Evolutionary conservation across 2,113 vertebrate species (phyloP).

Genomic region (Chlamydotis undulata): DNA sequence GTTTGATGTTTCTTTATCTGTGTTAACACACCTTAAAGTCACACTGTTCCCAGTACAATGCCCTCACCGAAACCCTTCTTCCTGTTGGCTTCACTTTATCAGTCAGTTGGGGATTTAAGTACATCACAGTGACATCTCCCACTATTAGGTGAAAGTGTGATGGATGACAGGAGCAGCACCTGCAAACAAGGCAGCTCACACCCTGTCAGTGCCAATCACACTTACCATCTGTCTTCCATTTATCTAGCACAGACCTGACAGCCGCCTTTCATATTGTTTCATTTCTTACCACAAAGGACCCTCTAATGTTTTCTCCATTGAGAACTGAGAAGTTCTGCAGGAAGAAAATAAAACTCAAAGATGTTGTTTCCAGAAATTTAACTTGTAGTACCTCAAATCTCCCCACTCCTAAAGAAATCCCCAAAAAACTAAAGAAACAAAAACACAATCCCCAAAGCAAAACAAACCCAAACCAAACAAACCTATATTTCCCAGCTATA

Average conservation of each 20-base stretch:
- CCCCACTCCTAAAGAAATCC: neutral
- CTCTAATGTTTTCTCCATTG: constrained; percentile 34
- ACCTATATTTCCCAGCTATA: neutral
- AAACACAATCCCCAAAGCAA: neutral
- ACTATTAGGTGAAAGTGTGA: constrained; percentile 78
- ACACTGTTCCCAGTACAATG: neutral
- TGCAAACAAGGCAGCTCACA: constrained; percentile 73
- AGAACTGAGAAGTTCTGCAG: neutral
- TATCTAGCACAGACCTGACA: constrained; percentile 63
- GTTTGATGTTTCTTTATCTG: neutral
- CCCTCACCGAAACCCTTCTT: neutral
- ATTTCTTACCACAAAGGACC: constrained; percentile 71
- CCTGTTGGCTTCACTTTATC: constrained; percentile 14
- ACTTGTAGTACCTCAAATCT: neutral
- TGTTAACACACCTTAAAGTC: neutral
- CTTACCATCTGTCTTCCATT: constrained; percentile 83
- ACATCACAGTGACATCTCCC: constrained; percentile 72
- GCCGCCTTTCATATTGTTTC: constrained; percentile 58
- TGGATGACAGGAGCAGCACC: constrained; percentile 81
- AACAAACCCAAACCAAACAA: neutral
- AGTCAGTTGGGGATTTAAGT: constrained; percentile 41
- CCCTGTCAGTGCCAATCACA: constrained; percentile 72
- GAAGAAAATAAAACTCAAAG: neutral
- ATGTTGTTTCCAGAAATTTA: neutral
- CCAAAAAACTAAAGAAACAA: neutral